phyloP scores from a whole-genome alignment of 2,797 vertebrate species.

The Pelodytes ibericus region DNA sequence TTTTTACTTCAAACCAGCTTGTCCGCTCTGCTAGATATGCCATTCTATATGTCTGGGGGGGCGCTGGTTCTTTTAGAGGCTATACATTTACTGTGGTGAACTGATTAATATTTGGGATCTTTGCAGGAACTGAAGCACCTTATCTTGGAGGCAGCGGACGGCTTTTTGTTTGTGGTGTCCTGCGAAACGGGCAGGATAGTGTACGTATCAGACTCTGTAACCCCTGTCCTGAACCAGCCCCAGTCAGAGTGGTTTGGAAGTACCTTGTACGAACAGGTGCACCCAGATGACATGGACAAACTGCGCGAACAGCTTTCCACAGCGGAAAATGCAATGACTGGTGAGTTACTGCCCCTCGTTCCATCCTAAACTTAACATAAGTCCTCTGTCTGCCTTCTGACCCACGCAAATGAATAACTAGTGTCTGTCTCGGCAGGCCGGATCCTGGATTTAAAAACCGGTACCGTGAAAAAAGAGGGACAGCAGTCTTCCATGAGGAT shows the following conservation, averaged over 20 bases:
- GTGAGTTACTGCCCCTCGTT: slow-evolving; percentile 62
- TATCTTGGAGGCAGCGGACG: slow-evolving; percentile 92
- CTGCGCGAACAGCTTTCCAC: slow-evolving; percentile 94
- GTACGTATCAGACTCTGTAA: slow-evolving; percentile 91
- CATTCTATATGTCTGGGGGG: no score
- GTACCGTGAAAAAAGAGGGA: slow-evolving; percentile 96
- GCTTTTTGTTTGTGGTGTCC: slow-evolving; percentile 94
- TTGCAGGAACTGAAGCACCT: slow-evolving; percentile 91
- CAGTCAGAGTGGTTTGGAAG: slow-evolving; percentile 93
- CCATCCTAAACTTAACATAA: no score
- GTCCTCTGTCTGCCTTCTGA: no score
- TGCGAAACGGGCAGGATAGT: slow-evolving; percentile 91
- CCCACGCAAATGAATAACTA: no score
- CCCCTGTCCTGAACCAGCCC: slow-evolving; percentile 89
- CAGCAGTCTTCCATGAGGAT: slow-evolving; percentile 93
- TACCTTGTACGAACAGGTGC: slow-evolving; percentile 91
- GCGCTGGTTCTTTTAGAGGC: no score
- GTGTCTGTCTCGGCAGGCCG: slow-evolving; percentile 75
- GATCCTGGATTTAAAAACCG: slow-evolving; percentile 94
- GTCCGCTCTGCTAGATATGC: no score
- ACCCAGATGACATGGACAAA: slow-evolving; percentile 93
- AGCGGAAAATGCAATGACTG: slow-evolving; percentile 85
- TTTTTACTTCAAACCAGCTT: no score
- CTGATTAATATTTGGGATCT: neutral
- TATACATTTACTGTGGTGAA: neutral